These are phyloP conservation scores for Zeus faber DNA, from an alignment of 2,113 vertebrate species.

Conservation along the genomic window DNA sequence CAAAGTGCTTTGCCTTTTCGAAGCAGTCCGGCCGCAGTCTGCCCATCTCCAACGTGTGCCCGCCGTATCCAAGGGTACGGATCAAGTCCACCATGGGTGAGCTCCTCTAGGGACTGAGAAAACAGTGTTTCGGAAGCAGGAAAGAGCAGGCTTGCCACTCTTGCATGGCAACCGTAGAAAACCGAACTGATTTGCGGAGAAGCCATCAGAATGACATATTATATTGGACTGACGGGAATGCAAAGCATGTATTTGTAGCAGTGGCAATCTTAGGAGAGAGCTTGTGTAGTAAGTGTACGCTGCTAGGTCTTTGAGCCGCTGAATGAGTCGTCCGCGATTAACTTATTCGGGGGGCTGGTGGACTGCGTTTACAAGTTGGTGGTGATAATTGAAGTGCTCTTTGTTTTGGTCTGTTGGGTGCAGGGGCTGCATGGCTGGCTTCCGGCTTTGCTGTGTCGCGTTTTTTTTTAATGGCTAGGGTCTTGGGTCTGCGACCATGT, in stretches of 20 bases:
- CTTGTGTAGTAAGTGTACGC: background rate
- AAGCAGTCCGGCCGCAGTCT: too few species aligned
- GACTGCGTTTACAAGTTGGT: background rate
- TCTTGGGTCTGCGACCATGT: background rate
- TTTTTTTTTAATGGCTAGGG: background rate
- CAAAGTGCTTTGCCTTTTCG: background rate
- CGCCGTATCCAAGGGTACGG: constrained; percentile 12
- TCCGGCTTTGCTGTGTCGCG: background rate
- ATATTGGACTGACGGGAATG: background rate
- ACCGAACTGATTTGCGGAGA: too few species aligned
- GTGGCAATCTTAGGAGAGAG: background rate
- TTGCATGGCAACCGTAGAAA: constrained; percentile 7
- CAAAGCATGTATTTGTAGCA: background rate
- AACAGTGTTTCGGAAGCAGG: too few species aligned
- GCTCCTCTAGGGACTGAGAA: too few species aligned
- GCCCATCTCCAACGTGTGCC: constrained; percentile 29
- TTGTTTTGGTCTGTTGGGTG: constrained; percentile 8
- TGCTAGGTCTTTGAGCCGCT: background rate
- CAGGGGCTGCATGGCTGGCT: constrained; percentile 18
- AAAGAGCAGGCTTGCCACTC: constrained; percentile 5
- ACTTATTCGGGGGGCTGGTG: background rate
- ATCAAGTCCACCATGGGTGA: background rate
- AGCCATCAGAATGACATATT: background rate
- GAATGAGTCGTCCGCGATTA: background rate
- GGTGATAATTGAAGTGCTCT: constrained; percentile 9